Evolutionary conservation across 92 coral and sea anemone species (phyloP), one percentile per base, ranked within the genome.

Genomic region (Parazoanthus atlanticus): DNA sequence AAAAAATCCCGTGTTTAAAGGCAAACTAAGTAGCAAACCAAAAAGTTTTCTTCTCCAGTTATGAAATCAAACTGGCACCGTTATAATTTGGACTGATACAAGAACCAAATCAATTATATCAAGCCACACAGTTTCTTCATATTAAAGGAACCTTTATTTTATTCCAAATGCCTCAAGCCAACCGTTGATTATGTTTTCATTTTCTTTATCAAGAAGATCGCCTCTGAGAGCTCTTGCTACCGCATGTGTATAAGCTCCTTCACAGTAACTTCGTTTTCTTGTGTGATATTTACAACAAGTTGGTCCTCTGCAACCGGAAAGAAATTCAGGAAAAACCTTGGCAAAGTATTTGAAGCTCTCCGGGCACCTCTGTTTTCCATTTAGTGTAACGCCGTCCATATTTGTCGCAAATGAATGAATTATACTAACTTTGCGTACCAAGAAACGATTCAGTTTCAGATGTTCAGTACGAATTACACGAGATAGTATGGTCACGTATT

Each of bases 231-330:
- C 12, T n/a, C 19, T 75, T 41, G 25, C 26, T 36, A 28, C 40
- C 6, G 36, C 26, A 33, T 75, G 25, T 21, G 79, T 16, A n/a
- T 41, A 28, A 0, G 31, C 79, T n/a, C 47, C n/a, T 36, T 75
- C 79, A 36, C 79, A 75, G 79, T 36, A 75, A n/a, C 79, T 75
- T 36, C 79, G 79, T 36, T 38, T 75, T n/a, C 79, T 75, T 75
- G 46, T 34, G 29, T 38, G 49, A 33, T 11, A 41, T 75, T 36
- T 75, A 34, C 3, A 31, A 33, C n/a, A 75, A 19, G 79, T 33
- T 41, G 30, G 43, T 17, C 40, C 46, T 41, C 79, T 6, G 28
- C 36, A 38, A 75, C 79, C 79, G 12, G 79, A 36, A 28, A 75
- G 46, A 23, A 75, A 75, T 5, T 75, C 79, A 36, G 79, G 79